phyloP scores from a whole-genome alignment of 2,797 vertebrate species.

The Meda fulgida region DNA sequence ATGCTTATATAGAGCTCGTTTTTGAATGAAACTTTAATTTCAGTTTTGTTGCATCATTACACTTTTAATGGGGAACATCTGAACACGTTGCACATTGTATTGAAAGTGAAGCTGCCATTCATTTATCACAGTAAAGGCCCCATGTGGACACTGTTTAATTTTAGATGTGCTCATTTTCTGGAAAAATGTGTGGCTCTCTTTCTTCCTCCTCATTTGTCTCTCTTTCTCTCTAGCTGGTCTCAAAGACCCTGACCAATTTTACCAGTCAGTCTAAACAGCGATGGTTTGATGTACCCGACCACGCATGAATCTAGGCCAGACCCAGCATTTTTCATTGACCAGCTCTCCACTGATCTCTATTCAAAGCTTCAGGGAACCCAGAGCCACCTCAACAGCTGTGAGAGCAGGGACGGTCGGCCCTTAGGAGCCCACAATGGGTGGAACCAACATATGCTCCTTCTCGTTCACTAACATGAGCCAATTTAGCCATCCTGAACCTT shows the following conservation, averaged over 20 bases:
- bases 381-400: constrained; percentile 39
- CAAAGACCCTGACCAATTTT: constrained; percentile 5
- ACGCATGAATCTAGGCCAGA: constrained; percentile 27
- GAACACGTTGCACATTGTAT: not conserved
- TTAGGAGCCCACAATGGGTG: constrained; percentile 37
- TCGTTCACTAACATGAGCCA: constrained; percentile 39
- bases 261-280: constrained; percentile 2
- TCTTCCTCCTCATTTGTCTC: constrained; percentile 21
- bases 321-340: constrained; percentile 20
- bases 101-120: constrained; percentile 12
- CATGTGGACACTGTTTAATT: constrained; percentile 9
- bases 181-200: constrained; percentile 32
- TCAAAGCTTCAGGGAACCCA: constrained; percentile 44
- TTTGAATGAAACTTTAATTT: not conserved
- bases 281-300: constrained; percentile 22
- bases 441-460: constrained; percentile 45
- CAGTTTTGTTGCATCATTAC: not conserved
- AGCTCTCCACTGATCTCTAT: constrained; percentile 41
- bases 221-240: not conserved
- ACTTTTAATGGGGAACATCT: not conserved
- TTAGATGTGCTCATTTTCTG: constrained; percentile 10
- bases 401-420: constrained; percentile 13
- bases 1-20: not conserved
- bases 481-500: constrained; percentile 37
- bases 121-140: constrained; percentile 15